phyloP scores from a whole-genome alignment of 2,113 vertebrate species.

The Numida meleagris region DNA sequence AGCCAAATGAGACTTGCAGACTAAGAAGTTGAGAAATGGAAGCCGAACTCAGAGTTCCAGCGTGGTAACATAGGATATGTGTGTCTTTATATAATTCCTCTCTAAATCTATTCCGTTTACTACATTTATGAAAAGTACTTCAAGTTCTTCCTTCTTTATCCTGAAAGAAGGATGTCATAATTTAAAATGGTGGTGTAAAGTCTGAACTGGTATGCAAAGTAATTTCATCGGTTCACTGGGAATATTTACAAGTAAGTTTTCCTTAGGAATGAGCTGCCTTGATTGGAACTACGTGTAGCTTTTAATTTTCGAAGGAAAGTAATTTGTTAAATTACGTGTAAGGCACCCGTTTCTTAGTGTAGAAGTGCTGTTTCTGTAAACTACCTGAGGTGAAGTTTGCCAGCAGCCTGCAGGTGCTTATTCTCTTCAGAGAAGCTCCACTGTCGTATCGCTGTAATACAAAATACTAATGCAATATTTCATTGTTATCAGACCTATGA shows the following conservation, averaged over 20 bases:
- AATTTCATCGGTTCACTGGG: neutral
- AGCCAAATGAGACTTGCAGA: neutral
- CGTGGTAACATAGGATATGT: no score
- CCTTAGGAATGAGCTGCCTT: neutral
- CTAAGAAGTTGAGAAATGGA: neutral
- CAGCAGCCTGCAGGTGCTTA: neutral
- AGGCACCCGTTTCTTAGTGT: neutral
- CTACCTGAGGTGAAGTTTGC: neutral
- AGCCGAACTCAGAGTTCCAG: neutral
- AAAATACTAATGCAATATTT: neutral
- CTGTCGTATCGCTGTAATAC: neutral
- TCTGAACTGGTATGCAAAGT: neutral
- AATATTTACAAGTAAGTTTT: neutral
- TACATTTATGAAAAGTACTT: neutral
- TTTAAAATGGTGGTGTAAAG: neutral
- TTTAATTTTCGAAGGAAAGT: neutral
- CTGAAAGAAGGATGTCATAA: neutral
- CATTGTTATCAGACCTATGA: conserved; percentile 15
- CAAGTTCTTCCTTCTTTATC: no score
- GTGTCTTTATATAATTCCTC: neutral
- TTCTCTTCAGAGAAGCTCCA: neutral
- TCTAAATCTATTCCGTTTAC: neutral
- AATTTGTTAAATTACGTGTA: neutral
- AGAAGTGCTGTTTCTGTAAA: neutral
- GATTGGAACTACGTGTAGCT: neutral